phyloP scores from a whole-genome alignment of 2,888 invertebrate genomes.

The Chamaedrilus cognettii region DNA sequence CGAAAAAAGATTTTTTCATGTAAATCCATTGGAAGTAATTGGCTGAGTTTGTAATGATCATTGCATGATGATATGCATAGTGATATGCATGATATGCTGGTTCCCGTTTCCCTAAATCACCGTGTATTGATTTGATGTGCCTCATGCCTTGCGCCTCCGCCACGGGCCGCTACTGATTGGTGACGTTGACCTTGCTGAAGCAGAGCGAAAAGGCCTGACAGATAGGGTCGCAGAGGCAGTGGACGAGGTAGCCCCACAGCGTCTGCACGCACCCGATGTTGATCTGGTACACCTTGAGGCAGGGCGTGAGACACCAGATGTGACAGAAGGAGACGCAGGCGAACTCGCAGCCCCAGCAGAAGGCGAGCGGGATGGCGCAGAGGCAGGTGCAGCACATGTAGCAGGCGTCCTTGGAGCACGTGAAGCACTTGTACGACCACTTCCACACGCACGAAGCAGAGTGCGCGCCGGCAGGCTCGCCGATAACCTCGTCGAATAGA shows the following conservation, averaged over 20 bases:
- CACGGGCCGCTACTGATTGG: background rate
- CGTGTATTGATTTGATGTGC: too few relatives aligned
- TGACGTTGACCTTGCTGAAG: constrained; percentile 52
- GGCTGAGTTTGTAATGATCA: too few relatives aligned
- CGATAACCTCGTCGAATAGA: constrained; percentile 41
- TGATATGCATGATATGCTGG: too few relatives aligned
- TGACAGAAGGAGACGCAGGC: constrained; percentile 65
- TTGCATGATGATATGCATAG: too few relatives aligned
- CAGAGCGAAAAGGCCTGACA: constrained; percentile 68
- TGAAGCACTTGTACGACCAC: constrained; percentile 69
- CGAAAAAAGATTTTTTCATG: too few relatives aligned
- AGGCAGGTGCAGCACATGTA: constrained; percentile 70
- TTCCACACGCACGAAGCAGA: constrained; percentile 72
- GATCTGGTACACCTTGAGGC: constrained; percentile 69
- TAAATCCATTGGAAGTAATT: too few relatives aligned
- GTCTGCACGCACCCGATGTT: constrained; percentile 68
- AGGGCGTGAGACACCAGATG: constrained; percentile 74
- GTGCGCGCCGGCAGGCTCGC: constrained; percentile 42
- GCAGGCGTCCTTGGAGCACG: constrained; percentile 69
- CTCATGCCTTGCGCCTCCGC: too few relatives aligned
- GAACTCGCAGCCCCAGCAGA: constrained; percentile 61
- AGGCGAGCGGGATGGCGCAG: constrained; percentile 69
- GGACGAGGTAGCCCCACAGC: constrained; percentile 66
- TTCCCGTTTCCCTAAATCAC: too few relatives aligned
- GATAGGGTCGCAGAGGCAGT: constrained; percentile 66